Base-by-base conservation (phyloP, 2,113 vertebrate genomes). In the Phaethornis superciliosus region DNA sequence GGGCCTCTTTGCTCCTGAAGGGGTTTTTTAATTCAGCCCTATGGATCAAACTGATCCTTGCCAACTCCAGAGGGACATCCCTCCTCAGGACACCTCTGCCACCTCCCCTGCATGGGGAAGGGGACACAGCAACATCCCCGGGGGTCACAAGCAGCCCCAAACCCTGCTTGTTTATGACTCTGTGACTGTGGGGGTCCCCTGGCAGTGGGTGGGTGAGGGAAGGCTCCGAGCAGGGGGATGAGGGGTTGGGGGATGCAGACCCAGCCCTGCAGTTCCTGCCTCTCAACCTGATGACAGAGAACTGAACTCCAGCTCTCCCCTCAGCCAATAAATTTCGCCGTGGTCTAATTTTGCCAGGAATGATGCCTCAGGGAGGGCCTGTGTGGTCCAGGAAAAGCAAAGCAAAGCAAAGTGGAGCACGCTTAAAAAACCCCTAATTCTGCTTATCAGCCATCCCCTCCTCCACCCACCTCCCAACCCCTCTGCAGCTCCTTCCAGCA, bases 1-100 rank as follows among this genome's bases (percentile, higher is more conserved):
- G 4, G 1, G 5, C 1, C 3, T 33, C 30, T 35, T 12, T 23
- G 5, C 9, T 16, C 24, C n/a, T 0, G 3, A 5, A 4, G 1
- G 3, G 12, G 3, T 1, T 58, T 90, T 28, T 10, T 6, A 5
- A 44, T 78, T 33, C 62, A 49, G 18, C 37, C n/a, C 24, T 2
- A 1, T 0, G 10, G 8, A 5, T 12, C 7, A 6, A 5, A 9
- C 5, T 17, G 12, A 22, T 59, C 35, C 13, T 44, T 59, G 16
- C 4, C 3, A 83, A 30, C 76, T 23, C 27, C 63, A 12, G 9
- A 13, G 19, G 7, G 6, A 21, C 14, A 13, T 3, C 21, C 3
- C 26, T 27, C 30, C 32, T 15, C 7, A 6, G 8, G 19, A 54
- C 19, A 28, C 4, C 40, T 24, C 62, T 44, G 27, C 15, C 26